A percentile compares a stretch with the other conserved stretches of the same genome.
phyloP scores from a whole-genome alignment of 2,113 vertebrate genomes.

The Craseonycteris thonglongyai region DNA sequence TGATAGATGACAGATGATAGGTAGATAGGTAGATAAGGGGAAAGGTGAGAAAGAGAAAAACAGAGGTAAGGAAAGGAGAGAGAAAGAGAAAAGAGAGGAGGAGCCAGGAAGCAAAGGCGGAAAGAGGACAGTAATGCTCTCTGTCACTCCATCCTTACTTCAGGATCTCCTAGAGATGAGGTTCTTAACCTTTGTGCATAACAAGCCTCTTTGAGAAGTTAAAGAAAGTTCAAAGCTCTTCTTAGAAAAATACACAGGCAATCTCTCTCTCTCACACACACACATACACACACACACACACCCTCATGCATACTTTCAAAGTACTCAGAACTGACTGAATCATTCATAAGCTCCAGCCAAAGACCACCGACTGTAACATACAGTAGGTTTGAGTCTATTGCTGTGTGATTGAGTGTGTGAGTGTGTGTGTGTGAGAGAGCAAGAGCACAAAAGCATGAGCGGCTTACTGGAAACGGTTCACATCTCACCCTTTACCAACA shows the following conservation, averaged over 20 bases:
- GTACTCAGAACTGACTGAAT: too few relatives aligned
- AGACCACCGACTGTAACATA: background rate
- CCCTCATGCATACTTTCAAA: too few relatives aligned
- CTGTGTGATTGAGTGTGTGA: background rate
- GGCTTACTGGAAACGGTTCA: background rate
- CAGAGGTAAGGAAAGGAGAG: background rate
- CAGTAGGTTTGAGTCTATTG: background rate
- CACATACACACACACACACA: too few relatives aligned
- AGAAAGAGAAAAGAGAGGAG: background rate
- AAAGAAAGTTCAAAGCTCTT: background rate
- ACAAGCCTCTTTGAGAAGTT: background rate
- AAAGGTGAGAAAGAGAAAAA: background rate
- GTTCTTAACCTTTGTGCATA: background rate
- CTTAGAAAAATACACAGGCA: background rate
- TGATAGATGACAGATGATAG: too few relatives aligned
- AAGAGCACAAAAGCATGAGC: accelerated
- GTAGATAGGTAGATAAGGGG: background rate
- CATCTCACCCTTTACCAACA: background rate
- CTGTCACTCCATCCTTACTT: background rate
- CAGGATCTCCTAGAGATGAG: too few relatives aligned
- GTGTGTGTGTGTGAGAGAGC: background rate
- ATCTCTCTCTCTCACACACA: background rate
- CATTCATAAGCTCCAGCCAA: background rate
- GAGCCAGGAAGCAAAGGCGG: background rate
- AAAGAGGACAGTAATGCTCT: background rate